Evolutionary conservation across 1,140 invertebrate species (phyloP), one percentile per base, ranked within the genome.

Genomic region (Zaprionus tsacasi): DNA sequence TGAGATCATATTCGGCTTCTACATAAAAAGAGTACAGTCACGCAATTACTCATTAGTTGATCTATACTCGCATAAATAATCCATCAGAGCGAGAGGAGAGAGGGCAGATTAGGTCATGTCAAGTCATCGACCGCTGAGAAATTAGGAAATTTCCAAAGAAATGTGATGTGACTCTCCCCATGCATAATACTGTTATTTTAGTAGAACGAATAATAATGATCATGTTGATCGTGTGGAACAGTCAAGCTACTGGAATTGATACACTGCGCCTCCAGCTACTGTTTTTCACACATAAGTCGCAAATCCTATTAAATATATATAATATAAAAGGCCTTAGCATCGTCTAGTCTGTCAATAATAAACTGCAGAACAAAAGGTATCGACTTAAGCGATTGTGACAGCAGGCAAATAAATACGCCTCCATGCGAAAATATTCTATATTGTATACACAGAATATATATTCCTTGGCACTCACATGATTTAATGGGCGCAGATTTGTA

Each of bases 381-480:
- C 35, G 61, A 70, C 45, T 73, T 67, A 56, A 43, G 40, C 54
- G 11, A 67, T 56, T 45, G 54, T 63, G 76, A 69, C 40, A 67
- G 50, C 68, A 50, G 17, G 25, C 55, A 57, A 67, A 67, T 27
- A 57, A 67, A 67, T 27, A 45, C 55, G 69, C 76, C 55, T 73
- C 58, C 76, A 70, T 64, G 40, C 64, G 43, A 72, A 76, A 38
- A 27, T 57, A 63, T 65, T 58, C 59, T 40, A 78, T 60, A 52
- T 52, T 17, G 21, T 35, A 7, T 45, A 35, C 45, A 13, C 11
- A 11, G 0, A 15, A 21, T 66, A 30, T 56, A 30, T 55, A 30
- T 50, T 50, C 65, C 64, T 64, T 61, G 21, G 45, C 17, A 56
- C 66, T 83, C 81, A 78, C 78, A 78, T 63, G 77, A 83, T 80